phyloP scores from a whole-genome alignment of 2,797 vertebrate species.

The Sebastes nivosus region DNA sequence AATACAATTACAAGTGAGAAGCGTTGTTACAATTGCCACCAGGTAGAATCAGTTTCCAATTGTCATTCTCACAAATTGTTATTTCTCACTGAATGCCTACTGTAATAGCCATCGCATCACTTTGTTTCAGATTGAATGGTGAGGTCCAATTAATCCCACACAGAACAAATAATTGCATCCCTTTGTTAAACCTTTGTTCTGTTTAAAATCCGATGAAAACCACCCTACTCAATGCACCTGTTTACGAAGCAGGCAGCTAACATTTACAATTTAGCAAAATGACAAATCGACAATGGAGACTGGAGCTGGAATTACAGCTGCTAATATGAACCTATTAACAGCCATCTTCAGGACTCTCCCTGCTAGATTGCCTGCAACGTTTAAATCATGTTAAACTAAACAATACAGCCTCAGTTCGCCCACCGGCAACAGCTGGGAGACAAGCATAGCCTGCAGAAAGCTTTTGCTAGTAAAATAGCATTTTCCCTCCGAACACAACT shows the following conservation, averaged over 20 bases:
- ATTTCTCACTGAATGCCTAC: conserved; percentile 55
- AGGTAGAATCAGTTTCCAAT: conserved; percentile 65
- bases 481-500: conserved; percentile 34
- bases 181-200: conserved; percentile 45
- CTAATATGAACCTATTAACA: conserved; percentile 28
- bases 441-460: conserved; percentile 61
- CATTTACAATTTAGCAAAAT: background rate
- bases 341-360: conserved; percentile 19
- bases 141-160: conserved; percentile 60
- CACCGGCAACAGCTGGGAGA: conserved; percentile 47
- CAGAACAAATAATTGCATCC: conserved; percentile 54
- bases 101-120: conserved; percentile 41
- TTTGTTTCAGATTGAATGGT: conserved; percentile 56
- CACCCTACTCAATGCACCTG: conserved; percentile 1
- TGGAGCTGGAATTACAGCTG: conserved; percentile 39
- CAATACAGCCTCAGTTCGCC: conserved; percentile 59
- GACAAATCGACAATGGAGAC: background rate
- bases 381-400: conserved; percentile 65
- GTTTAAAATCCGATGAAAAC: conserved; percentile 30
- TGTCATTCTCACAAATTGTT: conserved; percentile 50
- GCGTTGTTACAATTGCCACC: conserved; percentile 35
- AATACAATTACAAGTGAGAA: conserved; percentile 40
- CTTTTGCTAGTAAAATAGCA: conserved; percentile 27
- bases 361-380: conserved; percentile 57
- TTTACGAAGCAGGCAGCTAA: background rate